phyloP scores from a whole-genome alignment of 2,113 vertebrate species.

The Uria lomvia region DNA sequence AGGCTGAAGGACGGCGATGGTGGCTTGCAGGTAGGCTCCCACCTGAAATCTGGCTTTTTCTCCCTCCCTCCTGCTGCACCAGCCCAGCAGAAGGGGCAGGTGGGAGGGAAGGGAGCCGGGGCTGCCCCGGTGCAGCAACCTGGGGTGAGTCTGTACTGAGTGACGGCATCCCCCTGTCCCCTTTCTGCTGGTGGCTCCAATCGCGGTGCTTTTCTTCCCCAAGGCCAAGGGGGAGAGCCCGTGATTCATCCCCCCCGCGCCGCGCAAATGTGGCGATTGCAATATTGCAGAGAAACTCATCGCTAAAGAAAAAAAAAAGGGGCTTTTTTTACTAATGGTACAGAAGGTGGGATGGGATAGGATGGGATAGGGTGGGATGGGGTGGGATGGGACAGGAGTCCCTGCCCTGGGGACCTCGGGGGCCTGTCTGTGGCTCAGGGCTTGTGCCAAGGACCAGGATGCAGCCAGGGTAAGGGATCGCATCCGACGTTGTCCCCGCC shows the following conservation, averaged over 20 bases:
- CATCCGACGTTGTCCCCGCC: rapidly evolving
- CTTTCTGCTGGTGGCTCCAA: rapidly evolving
- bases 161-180: background rate
- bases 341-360: background rate
- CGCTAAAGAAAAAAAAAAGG: background rate
- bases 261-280: rapidly evolving
- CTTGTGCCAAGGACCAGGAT: background rate
- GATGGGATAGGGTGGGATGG: background rate
- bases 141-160: background rate
- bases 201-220: background rate
- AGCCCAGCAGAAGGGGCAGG: background rate
- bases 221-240: background rate
- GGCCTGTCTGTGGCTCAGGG: background rate
- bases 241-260: background rate
- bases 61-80: background rate
- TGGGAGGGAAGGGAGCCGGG: background rate
- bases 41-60: rapidly evolving
- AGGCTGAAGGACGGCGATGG: rapidly evolving
- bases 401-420: background rate
- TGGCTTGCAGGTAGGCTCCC: background rate
- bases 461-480: background rate
- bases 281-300: background rate
- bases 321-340: background rate
- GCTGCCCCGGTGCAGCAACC: background rate
- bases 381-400: background rate